Evolutionary conservation across 2,113 vertebrate genomes (phyloP).

Genomic region (Lanius ludovicianus): DNA sequence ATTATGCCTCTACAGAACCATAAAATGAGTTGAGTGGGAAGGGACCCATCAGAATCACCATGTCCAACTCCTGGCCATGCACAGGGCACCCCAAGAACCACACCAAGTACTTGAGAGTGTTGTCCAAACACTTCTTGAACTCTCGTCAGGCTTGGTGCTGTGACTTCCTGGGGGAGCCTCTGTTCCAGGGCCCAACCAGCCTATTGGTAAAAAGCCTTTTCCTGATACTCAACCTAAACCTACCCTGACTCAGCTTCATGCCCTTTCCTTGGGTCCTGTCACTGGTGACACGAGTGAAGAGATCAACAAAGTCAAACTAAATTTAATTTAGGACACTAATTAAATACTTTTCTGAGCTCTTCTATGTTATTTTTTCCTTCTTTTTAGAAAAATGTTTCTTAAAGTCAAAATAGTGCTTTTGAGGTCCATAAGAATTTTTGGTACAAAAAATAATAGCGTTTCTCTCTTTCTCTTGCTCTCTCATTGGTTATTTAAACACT

Average conservation of each 20-base stretch:
- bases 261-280: not conserved
- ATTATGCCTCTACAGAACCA: conserved; percentile 40
- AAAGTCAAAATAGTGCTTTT: conserved; percentile 82
- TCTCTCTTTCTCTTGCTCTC: conserved; percentile 48
- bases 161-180: not conserved
- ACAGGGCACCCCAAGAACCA: not conserved
- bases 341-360: conserved; percentile 44
- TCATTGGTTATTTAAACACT: conserved; percentile 76
- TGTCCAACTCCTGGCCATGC: not conserved
- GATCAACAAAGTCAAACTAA: conserved; percentile 57
- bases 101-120: not conserved
- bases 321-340: conserved; percentile 68
- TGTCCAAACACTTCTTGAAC: not conserved
- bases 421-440: conserved; percentile 82
- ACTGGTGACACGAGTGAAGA: not conserved
- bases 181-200: not conserved
- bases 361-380: conserved; percentile 46
- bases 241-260: not conserved
- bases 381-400: conserved; percentile 69
- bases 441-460: conserved; percentile 81
- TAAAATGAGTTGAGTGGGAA: not conserved
- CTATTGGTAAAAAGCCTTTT: not conserved
- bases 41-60: not conserved
- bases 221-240: not conserved
- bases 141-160: not conserved